Percentiles rank a stretch among this genome's conserved stretches.
These are phyloP conservation scores for Todiramphus saurophagus DNA, from an alignment of 2,113 vertebrate species.

Conservation along the genomic window DNA sequence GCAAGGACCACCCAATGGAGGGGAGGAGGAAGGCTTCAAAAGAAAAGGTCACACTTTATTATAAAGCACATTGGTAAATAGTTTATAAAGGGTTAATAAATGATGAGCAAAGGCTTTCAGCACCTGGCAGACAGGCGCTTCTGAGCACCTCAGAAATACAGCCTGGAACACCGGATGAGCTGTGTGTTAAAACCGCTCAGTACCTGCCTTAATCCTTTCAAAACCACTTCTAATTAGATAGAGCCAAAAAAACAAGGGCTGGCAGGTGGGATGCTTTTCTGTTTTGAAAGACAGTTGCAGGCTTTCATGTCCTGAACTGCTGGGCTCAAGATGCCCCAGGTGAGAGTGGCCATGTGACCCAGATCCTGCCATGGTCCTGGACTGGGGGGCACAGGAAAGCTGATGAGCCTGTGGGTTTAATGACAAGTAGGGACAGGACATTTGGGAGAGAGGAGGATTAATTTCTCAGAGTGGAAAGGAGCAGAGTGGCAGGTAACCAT, in stretches of 20 bases:
- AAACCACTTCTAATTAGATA: neutral
- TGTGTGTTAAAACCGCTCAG: neutral
- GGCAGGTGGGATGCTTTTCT: neutral
- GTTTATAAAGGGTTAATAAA: neutral
- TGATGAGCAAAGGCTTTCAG: neutral
- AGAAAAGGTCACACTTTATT: neutral
- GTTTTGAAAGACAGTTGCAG: neutral
- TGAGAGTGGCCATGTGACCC: fast-evolving
- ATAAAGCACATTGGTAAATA: neutral
- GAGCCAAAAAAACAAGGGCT: neutral
- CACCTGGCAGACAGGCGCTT: neutral
- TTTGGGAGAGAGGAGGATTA: neutral
- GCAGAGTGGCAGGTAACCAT: neutral
- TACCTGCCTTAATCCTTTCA: neutral
- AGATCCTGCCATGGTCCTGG: neutral
- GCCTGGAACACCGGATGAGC: neutral
- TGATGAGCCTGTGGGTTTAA: neutral
- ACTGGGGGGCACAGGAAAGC: neutral
- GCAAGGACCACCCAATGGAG: neutral
- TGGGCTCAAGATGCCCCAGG: neutral
- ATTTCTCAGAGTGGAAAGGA: neutral
- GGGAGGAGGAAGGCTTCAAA: neutral
- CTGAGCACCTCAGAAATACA: neutral
- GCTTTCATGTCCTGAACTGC: neutral
- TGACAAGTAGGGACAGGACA: neutral